Conservation (phyloP, 2,888 invertebrate genomes). For the Euplexia lucipara region DNA sequence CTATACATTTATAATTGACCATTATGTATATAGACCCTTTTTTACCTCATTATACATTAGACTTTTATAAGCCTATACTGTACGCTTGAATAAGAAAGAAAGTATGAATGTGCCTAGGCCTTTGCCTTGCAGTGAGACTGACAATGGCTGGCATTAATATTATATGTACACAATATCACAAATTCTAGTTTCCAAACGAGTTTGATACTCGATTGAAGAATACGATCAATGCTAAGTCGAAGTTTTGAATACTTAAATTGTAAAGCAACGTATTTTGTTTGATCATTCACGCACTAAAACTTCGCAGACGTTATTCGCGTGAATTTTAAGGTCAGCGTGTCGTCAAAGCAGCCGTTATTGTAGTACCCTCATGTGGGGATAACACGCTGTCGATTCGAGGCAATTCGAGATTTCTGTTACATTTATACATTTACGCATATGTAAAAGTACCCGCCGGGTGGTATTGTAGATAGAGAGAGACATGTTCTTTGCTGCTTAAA, state of each 20-base stretch:
- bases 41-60: constrained; percentile 40
- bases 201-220: constrained; percentile 47
- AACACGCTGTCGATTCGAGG: background rate
- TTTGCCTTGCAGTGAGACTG: too few species aligned
- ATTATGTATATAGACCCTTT: constrained; percentile 40
- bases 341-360: constrained; percentile 24
- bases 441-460: background rate
- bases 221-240: constrained; percentile 39
- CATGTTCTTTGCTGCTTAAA: background rate
- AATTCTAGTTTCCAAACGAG: constrained; percentile 43
- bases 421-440: background rate
- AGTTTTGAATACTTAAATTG: constrained; percentile 26
- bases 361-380: background rate
- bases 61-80: constrained; percentile 36
- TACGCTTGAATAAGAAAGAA: constrained; percentile 46
- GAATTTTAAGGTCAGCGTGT: constrained; percentile 31
- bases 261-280: constrained; percentile 12
- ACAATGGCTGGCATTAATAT: too few species aligned
- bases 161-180: constrained; percentile 15
- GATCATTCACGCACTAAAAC: constrained; percentile 37
- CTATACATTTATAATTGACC: constrained; percentile 51
- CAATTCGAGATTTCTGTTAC: too few species aligned
- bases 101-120: too few species aligned
- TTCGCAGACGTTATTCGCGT: constrained; percentile 33
- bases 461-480: too few species aligned